Evolutionary conservation across 1,140 invertebrate genomes (phyloP).

Genomic region (Drosophila novamexicana): DNA sequence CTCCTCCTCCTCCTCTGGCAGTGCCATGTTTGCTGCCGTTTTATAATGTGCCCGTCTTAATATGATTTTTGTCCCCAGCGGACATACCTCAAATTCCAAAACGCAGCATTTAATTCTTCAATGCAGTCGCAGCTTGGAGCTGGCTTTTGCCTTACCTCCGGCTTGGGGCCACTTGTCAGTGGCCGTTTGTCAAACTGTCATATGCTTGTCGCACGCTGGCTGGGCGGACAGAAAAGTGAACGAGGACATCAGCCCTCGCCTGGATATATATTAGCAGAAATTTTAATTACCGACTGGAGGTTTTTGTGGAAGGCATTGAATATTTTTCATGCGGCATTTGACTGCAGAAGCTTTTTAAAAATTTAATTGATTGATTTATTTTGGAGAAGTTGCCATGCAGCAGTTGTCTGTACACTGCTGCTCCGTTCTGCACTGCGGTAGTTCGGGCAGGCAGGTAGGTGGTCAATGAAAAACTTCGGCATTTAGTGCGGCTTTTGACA

Average conservation of each 20-base stretch:
- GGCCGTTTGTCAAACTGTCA: constrained; percentile 81
- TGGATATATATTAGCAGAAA: constrained; percentile 79
- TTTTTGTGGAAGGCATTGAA: constrained; percentile 27
- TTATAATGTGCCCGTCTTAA: constrained; percentile 80
- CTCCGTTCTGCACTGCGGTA: constrained; percentile 14
- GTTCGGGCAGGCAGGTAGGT: constrained; percentile 61
- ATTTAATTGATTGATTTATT: constrained; percentile 83
- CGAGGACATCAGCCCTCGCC: constrained; percentile 1
- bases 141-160: not conserved
- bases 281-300: constrained; percentile 68
- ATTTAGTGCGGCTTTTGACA: constrained; percentile 67
- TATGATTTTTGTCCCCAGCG: constrained; percentile 79
- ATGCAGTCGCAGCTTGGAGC: constrained; percentile 7
- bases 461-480: constrained; percentile 70
- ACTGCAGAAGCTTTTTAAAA: constrained; percentile 62
- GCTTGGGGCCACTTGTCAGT: constrained; percentile 48
- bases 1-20: too few species aligned
- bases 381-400: constrained; percentile 51
- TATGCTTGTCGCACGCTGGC: constrained; percentile 76
- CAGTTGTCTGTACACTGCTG: not conserved
- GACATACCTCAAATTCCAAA: constrained; percentile 74
- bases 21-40: constrained; percentile 49
- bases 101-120: constrained; percentile 57
- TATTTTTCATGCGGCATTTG: constrained; percentile 67
- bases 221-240: constrained; percentile 13